phyloP scores from a whole-genome alignment of 1,140 invertebrate species.

The Drosophila insularis region DNA sequence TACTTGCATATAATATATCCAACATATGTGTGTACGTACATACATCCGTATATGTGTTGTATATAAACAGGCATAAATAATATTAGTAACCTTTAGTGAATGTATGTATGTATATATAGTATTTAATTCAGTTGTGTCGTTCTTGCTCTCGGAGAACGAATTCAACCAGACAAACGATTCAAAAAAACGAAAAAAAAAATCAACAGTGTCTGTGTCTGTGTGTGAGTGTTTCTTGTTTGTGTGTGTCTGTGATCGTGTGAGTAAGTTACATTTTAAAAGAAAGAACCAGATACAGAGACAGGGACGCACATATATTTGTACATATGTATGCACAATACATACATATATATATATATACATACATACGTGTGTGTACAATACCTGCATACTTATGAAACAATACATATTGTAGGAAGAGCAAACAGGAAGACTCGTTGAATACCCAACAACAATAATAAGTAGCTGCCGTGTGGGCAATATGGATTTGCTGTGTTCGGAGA shows the following conservation, averaged over 20 bases:
- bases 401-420: conserved; percentile 7
- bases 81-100: conserved; percentile 3
- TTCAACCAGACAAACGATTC: conserved; percentile 7
- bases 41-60: background rate
- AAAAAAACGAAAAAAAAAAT: conserved; percentile 8
- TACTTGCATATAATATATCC: background rate
- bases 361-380: conserved; percentile 3
- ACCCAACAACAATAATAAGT: conserved; percentile 3
- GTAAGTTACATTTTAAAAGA: conserved; percentile 5
- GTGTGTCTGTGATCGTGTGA: conserved; percentile 6
- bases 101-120: conserved; percentile 14
- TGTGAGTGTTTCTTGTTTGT: conserved; percentile 1
- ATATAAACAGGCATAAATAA: background rate
- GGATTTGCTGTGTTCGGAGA: conserved; percentile 66
- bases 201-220: background rate
- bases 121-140: background rate
- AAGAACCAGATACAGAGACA: conserved; percentile 5
- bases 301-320: background rate
- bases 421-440: conserved; percentile 7
- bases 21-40: background rate
- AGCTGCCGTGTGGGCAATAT: conserved; percentile 27
- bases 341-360: background rate
- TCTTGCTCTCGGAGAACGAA: background rate
- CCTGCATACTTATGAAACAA: conserved; percentile 12
- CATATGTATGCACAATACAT: background rate